Base-by-base conservation (phyloP, 2,888 invertebrate genomes). In the Linyphia triangularis region DNA sequence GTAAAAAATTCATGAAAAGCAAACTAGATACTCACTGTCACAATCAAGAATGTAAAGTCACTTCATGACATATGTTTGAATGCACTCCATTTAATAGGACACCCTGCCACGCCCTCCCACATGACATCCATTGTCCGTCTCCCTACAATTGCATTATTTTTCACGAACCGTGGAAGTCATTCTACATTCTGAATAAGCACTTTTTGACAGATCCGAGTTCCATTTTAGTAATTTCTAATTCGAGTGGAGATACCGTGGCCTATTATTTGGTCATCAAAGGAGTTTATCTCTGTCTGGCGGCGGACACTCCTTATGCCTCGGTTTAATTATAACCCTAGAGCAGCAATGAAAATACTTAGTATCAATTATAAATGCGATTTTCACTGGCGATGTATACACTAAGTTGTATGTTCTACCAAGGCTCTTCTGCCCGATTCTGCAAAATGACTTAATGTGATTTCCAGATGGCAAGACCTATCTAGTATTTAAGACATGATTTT, bases 1-100 rank as follows among this genome's bases (percentile, higher is more conserved):
- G 30, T 33, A 16, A 22, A 28, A 10, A 51, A 28, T 5, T 22
- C n/a, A n/a, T n/a, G n/a, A 73, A 51, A 65, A 67, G 30, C 61
- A 43, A 57, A 33, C 24, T 2, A 43, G 19, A 77, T 69, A 77
- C 30, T 85, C 85, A 24, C 81, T 81, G 81, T 81, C 81, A 81
- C 43, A 81, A 59, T 81, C 57, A 37, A 81, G 81, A 81, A 81
- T 81, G 81, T 81, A 81, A 81, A 81, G 81, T 81, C 81, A 81
- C 59, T 69, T 26, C 33, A 51, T 69, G 85, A 85, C 85, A 85
- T 85, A 59, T 85, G 85, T 85, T 85, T 85, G 85, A 85, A 85
- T 77, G 59, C 77, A 77, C 51, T 77, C 67, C 67, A 77, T 85
- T 85, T 85, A 67, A 65, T 77, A 33, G 69, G 59, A 69, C 85